A percentile compares a stretch with the other conserved stretches of the same genome.
These are phyloP conservation scores for Valencia hispanica DNA, from an alignment of 2,797 vertebrate species.

Conservation along the genomic window DNA sequence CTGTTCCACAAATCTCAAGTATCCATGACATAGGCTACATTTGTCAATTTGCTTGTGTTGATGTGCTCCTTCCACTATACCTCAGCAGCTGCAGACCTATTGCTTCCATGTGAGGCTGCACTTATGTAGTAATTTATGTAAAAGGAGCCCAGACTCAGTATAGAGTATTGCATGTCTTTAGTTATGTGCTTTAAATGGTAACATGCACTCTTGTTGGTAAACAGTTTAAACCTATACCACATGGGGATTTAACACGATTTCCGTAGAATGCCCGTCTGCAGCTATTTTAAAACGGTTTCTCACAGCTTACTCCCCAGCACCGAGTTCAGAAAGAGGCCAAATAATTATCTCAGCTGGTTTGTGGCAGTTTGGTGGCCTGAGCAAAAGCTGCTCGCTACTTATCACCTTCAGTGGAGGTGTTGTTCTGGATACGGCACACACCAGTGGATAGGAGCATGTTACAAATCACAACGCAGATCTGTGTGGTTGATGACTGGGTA, in stretches of 20 bases:
- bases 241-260: constrained; percentile 40
- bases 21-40: neutral
- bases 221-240: constrained; percentile 29
- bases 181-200: constrained; percentile 23
- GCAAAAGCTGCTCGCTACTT: constrained; percentile 2
- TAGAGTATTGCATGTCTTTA: constrained; percentile 25
- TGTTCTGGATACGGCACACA: constrained; percentile 10
- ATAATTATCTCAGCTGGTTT: constrained; percentile 53
- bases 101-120: neutral
- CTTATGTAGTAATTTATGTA: neutral
- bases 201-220: constrained; percentile 33
- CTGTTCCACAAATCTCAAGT: neutral
- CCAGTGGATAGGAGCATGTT: constrained; percentile 9
- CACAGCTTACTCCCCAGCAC: constrained; percentile 40
- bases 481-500: neutral
- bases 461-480: neutral
- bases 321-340: constrained; percentile 57
- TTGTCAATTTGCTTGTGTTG: neutral
- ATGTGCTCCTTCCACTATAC: neutral
- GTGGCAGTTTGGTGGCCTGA: constrained; percentile 28
- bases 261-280: constrained; percentile 37
- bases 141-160: neutral
- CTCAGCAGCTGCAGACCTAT: neutral
- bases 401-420: constrained; percentile 16
- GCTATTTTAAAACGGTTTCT: constrained; percentile 54